phyloP scores from a whole-genome alignment of 2,113 vertebrate genomes.

The Elephantulus edwardii region DNA sequence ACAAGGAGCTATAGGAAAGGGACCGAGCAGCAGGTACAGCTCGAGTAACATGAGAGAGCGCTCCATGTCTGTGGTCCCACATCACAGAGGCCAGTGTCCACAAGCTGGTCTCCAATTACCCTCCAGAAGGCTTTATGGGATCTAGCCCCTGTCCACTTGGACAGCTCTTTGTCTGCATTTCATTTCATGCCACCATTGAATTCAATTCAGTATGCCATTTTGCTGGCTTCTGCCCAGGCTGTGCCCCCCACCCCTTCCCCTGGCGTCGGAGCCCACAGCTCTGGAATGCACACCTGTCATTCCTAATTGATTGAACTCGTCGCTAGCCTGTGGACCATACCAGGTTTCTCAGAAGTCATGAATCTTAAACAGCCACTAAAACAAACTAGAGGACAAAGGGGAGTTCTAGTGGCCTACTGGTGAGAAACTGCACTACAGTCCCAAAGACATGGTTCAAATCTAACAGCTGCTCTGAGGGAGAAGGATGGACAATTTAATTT shows the following conservation, averaged over 20 bases:
- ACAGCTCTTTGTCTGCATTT: not conserved
- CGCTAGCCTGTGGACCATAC: not conserved
- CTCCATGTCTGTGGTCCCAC: not conserved
- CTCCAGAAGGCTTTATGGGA: not conserved
- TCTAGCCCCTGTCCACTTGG: not conserved
- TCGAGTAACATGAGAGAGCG: not conserved
- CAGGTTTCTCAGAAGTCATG: not conserved
- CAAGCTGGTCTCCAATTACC: not conserved
- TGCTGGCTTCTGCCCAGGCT: not conserved
- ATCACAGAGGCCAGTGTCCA: not conserved
- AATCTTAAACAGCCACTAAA: not conserved
- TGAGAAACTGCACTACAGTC: too few species aligned
- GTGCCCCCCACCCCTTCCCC: not conserved
- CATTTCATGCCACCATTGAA: not conserved
- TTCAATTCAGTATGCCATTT: not conserved
- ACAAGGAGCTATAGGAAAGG: not conserved
- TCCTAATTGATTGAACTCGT: not conserved
- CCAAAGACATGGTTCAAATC: too few species aligned
- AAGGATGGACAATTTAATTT: too few species aligned
- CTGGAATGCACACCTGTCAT: not conserved
- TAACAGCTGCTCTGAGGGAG: too few species aligned
- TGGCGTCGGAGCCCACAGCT: not conserved
- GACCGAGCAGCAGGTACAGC: not conserved
- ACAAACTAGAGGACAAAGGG: not conserved
- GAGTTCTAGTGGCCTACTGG: too few species aligned